These are phyloP conservation scores for Baryphthengus martii DNA, from an alignment of 2,113 vertebrate species.

Conservation along the genomic window DNA sequence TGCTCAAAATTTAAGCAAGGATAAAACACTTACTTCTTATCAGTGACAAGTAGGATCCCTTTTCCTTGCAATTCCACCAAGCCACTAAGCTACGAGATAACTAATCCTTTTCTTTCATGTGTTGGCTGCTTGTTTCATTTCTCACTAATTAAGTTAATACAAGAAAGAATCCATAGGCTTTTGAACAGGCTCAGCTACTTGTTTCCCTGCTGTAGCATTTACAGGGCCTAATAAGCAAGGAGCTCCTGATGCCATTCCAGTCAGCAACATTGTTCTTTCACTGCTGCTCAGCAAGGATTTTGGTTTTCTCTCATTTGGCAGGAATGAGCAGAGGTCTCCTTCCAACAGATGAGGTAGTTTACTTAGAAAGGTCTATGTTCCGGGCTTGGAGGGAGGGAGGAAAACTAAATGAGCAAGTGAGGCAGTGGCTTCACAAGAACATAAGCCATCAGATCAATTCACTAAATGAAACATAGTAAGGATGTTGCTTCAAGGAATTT, in stretches of 20 bases:
- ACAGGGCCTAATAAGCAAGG: not conserved
- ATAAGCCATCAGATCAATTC: not conserved
- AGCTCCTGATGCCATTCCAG: not conserved
- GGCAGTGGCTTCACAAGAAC: not conserved
- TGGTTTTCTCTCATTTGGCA: conserved; percentile 7
- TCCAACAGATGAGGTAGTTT: not conserved
- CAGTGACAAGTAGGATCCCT: not conserved
- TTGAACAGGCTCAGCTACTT: not conserved
- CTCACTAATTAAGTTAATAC: conserved; percentile 36
- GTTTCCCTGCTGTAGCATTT: not conserved
- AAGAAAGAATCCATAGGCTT: conserved; percentile 13
- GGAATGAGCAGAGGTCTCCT: not conserved
- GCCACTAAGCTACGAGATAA: not conserved
- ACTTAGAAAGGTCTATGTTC: not conserved
- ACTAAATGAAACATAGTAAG: not conserved
- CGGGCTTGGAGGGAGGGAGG: not conserved
- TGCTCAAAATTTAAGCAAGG: not conserved
- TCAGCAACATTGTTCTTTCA: not conserved
- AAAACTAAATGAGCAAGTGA: not conserved
- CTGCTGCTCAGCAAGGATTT: not conserved
- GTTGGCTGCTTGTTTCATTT: conserved; percentile 22
- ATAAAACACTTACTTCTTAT: conserved; percentile 6
- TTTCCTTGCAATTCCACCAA: not conserved
- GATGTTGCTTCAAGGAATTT: not conserved
- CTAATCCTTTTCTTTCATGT: not conserved